phyloP scores from a whole-genome alignment of 2,113 vertebrate genomes.

The Lagenorhynchus albirostris region DNA sequence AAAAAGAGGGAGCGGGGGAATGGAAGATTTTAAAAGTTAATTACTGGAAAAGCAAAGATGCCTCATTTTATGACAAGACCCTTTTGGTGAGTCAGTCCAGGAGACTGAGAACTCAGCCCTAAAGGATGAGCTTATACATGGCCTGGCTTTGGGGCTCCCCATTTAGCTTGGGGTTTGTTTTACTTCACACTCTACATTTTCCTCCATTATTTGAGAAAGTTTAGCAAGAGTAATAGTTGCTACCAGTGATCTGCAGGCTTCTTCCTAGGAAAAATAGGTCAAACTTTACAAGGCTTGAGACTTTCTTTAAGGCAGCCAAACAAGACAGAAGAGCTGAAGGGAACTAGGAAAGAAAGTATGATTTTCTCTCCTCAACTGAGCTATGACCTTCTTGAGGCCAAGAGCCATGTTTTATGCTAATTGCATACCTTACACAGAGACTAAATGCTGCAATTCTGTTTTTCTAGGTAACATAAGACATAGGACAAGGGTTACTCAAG shows the following conservation, averaged over 20 bases:
- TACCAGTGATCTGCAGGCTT: not conserved
- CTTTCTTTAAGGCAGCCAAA: not conserved
- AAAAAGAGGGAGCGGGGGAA: rapidly evolving
- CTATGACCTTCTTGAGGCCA: not conserved
- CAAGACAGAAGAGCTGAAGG: not conserved
- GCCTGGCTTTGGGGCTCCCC: not conserved
- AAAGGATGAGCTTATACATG: not conserved
- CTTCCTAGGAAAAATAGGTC: not conserved
- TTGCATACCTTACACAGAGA: not conserved
- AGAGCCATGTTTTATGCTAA: not conserved
- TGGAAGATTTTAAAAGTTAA: not conserved
- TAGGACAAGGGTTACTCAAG: not conserved
- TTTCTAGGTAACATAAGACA: not conserved
- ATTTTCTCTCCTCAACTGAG: not conserved
- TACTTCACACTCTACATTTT: not conserved
- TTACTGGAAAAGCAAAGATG: not conserved
- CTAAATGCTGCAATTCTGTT: not conserved
- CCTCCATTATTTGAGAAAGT: not conserved
- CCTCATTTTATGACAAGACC: not conserved
- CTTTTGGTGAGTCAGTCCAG: not conserved
- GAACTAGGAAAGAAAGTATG: not conserved
- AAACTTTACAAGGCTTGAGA: not conserved
- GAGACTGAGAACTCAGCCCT: not conserved
- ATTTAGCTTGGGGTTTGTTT: not conserved
- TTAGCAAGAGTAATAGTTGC: not conserved